These are phyloP conservation scores for Actinemys pallida DNA, from an alignment of 2,113 vertebrate genomes.

Conservation along the genomic window DNA sequence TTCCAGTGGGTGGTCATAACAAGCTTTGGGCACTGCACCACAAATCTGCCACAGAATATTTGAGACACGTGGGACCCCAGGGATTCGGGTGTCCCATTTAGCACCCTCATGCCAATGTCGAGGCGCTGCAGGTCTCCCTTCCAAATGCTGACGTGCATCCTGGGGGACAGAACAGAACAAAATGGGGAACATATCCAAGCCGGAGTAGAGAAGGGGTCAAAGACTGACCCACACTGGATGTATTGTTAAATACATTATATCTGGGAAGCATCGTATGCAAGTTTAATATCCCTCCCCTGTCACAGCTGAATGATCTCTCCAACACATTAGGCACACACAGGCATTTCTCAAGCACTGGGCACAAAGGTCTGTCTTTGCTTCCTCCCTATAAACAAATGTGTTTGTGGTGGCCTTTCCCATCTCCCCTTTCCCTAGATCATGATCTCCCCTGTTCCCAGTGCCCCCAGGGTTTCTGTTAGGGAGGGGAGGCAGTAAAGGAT, in stretches of 20 bases:
- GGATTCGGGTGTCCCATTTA: not conserved
- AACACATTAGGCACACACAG: not conserved
- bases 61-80: not conserved
- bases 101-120: not conserved
- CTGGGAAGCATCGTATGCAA: not conserved
- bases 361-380: not conserved
- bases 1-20: not conserved
- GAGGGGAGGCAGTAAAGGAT: not conserved
- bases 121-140: no score
- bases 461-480: not conserved
- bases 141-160: not conserved
- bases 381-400: not conserved
- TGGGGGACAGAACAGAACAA: no score
- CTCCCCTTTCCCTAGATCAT: no score
- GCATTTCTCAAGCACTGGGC: not conserved
- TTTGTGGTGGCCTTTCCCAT: no score
- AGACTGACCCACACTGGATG: not conserved
- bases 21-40: not conserved
- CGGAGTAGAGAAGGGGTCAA: not conserved
- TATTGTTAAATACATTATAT: not conserved
- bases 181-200: not conserved
- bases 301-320: not conserved
- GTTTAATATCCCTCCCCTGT: not conserved
- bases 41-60: not conserved
- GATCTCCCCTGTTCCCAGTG: not conserved